Base-by-base conservation (phyloP, 2,797 vertebrate genomes). In the Urophycis tenuis region DNA sequence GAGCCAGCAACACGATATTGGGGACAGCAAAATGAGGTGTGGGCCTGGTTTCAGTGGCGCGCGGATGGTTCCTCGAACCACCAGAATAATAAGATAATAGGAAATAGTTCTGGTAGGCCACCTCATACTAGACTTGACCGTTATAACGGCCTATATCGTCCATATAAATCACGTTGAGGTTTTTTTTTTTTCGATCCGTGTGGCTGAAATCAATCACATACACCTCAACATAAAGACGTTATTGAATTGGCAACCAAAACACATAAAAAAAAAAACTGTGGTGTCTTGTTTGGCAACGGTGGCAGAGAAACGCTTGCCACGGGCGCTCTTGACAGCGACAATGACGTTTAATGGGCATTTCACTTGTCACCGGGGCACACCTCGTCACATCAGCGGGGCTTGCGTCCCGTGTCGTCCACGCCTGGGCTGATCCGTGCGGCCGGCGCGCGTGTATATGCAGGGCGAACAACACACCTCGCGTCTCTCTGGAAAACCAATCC, bases 81-180 rank as follows among this genome's bases (percentile, higher is more conserved):
- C 80, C 73, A 87, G 88, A 87, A 91, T 91, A 90, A 89, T 88
- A 82, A 85, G 80, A 89, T 86, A 77, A 82, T 80, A 84, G 89
- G 85, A 90, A 89, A 83, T 83, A 88, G 19, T 53, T 53, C 2
- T 53, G 45, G 45, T 53, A 8, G 3, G 19, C 45, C 12, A 4
- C 19, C 45, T 53, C 45, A 89, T 83, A 84, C 74, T 81, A 53
- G 41, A 83, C 81, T 81, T 34, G 83, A 83, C 74, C 10, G 78
- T 79, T 72, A 85, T 72, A 53, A 53, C 17, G 45, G 19, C 53
- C 71, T 71, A 78, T 71, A 78, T 76, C 75, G 69, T 80, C 78
- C 1, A 45, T 77, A 72, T 80, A 71, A 72, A 85, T 80, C 69
- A 73, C 25, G 30, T 19, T 53, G 32, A 32, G 15, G 60, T 41